phyloP scores from a whole-genome alignment of 1,140 invertebrate species.

The Drosophila sucinea region DNA sequence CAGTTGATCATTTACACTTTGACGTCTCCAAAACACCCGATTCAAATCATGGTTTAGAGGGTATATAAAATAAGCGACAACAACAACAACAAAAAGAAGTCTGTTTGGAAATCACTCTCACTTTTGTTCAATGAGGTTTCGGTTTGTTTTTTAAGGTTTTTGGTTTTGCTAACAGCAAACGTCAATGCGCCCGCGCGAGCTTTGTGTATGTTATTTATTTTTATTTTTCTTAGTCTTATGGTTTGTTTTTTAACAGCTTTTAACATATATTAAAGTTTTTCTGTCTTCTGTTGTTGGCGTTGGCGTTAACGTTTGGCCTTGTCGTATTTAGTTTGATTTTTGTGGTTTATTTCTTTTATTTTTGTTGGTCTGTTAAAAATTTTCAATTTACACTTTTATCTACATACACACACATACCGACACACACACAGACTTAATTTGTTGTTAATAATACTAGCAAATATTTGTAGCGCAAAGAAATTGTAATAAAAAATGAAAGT shows the following conservation, averaged over 20 bases:
- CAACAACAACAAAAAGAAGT: constrained; percentile 27
- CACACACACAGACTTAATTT: constrained; percentile 38
- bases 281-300: constrained; percentile 26
- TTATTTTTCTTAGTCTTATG: constrained; percentile 29
- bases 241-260: constrained; percentile 17
- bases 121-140: constrained; percentile 76
- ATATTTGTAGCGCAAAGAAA: constrained; percentile 44
- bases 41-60: background rate
- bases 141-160: constrained; percentile 37
- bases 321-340: constrained; percentile 44
- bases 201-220: constrained; percentile 31
- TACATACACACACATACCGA: background rate
- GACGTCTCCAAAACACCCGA: background rate
- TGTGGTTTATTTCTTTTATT: constrained; percentile 38
- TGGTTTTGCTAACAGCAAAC: constrained; percentile 41
- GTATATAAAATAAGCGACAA: constrained; percentile 41
- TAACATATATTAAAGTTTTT: constrained; percentile 32
- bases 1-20: background rate
- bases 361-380: constrained; percentile 47
- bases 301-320: constrained; percentile 50
- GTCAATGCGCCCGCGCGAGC: constrained; percentile 31
- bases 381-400: constrained; percentile 50
- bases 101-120: constrained; percentile 82
- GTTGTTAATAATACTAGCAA: constrained; percentile 62
- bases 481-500: constrained; percentile 69